Conservation (phyloP, 2,888 invertebrate genomes). For the Rhagium mordax region DNA sequence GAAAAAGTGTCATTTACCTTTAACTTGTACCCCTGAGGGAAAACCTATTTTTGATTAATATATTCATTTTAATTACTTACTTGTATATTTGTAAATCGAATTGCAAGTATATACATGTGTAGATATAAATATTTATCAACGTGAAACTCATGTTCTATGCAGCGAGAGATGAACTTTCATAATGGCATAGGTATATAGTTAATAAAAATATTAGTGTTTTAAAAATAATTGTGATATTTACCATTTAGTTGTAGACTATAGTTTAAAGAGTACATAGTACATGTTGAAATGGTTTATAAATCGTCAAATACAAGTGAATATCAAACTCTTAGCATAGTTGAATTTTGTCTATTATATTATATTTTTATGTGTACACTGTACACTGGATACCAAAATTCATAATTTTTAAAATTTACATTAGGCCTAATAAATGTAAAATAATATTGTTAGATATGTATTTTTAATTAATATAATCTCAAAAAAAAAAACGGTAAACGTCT, state of each 20-base stretch:
- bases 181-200: not conserved
- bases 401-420: too few species aligned
- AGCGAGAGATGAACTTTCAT: too few species aligned
- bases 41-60: slow-evolving; percentile 34
- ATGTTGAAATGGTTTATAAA: too few species aligned
- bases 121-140: not conserved
- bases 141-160: not conserved
- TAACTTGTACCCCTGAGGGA: slow-evolving; percentile 56
- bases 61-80: not conserved
- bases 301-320: too few species aligned
- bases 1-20: slow-evolving; percentile 63
- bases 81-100: not conserved
- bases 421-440: not conserved
- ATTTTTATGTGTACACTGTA: too few species aligned
- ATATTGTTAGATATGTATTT: not conserved
- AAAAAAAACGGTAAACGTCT: too few species aligned
- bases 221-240: not conserved
- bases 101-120: not conserved
- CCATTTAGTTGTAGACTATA: not conserved
- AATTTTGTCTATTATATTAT: too few species aligned
- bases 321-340: too few species aligned
- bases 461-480: too few species aligned
- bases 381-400: too few species aligned
- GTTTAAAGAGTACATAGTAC: too few species aligned
- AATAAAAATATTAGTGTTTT: not conserved